phyloP scores from a whole-genome alignment of 2,797 vertebrate species.

The Channallabes apus region DNA sequence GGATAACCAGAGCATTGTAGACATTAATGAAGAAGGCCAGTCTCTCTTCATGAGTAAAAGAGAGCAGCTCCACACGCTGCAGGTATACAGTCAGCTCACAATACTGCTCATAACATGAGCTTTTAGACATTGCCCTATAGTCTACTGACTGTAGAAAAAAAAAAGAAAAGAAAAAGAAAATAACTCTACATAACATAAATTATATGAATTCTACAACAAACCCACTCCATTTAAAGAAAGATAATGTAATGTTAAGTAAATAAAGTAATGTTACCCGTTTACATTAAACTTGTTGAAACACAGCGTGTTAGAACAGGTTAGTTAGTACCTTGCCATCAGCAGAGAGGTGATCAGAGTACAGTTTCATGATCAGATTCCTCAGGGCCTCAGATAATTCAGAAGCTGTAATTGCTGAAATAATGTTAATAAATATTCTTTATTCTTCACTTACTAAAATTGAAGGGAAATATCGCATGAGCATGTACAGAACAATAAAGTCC shows the following conservation, averaged over 20 bases:
- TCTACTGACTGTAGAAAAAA: constrained; percentile 69
- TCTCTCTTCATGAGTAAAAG: constrained; percentile 76
- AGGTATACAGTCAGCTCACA: constrained; percentile 76
- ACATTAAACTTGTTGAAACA: constrained; percentile 28
- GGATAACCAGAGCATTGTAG: constrained; percentile 81
- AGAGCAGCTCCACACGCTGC: constrained; percentile 74
- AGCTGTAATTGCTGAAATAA: constrained; percentile 62
- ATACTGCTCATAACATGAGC: constrained; percentile 72
- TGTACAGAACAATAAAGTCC: constrained; percentile 15
- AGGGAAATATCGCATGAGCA: constrained; percentile 15
- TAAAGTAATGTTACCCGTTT: background rate
- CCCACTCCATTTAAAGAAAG: background rate
- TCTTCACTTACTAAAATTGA: constrained; percentile 13
- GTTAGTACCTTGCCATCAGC: constrained; percentile 77
- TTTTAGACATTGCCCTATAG: constrained; percentile 74
- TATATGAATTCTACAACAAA: constrained; percentile 11
- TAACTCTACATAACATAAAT: background rate
- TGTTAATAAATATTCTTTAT: constrained; percentile 16
- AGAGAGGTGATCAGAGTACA: constrained; percentile 79
- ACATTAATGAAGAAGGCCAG: constrained; percentile 84
- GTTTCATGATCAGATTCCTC: constrained; percentile 75
- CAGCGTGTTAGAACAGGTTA: constrained; percentile 19
- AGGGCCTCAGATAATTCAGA: constrained; percentile 72
- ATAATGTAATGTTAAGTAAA: background rate
- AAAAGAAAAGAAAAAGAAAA: constrained; percentile 3